Conservation (phyloP, 1,140 invertebrate genomes). For the Diuraphis noxia region DNA sequence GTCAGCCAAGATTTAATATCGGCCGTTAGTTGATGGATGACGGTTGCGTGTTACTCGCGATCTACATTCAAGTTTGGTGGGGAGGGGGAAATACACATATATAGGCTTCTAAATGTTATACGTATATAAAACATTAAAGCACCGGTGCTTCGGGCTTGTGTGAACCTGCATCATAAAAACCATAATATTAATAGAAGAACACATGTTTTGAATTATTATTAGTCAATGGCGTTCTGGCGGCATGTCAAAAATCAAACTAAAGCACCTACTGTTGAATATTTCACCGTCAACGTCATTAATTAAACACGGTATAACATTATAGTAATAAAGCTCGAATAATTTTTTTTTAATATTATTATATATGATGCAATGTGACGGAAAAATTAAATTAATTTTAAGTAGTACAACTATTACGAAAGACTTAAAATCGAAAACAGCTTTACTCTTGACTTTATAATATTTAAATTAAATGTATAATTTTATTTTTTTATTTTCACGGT, state of each 20-base stretch:
- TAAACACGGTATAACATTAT: not conserved
- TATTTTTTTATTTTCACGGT: not conserved
- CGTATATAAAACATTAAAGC: not conserved
- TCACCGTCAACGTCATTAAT: not conserved
- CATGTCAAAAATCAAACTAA: constrained; percentile 43
- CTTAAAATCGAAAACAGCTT: not conserved
- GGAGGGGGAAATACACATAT: not conserved
- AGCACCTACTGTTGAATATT: not conserved
- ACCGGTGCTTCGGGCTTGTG: not conserved
- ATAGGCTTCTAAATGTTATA: not conserved
- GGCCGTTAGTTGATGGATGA: constrained; percentile 44
- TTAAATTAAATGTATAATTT: constrained; percentile 8
- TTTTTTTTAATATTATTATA: not conserved
- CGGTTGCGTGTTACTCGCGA: constrained; percentile 20
- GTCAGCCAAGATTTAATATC: constrained; percentile 52
- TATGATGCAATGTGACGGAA: not conserved
- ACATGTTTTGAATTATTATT: constrained; percentile 47
- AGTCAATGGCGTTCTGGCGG: constrained; percentile 9
- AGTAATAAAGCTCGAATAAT: not conserved
- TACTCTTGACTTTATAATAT: not conserved
- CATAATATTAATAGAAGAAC: constrained; percentile 49
- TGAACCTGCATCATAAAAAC: constrained; percentile 18
- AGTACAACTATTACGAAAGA: not conserved
- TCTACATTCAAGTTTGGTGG: not conserved
- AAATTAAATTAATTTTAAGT: not conserved